phyloP scores from a whole-genome alignment of 2,113 vertebrate species.

The Python bivittatus region DNA sequence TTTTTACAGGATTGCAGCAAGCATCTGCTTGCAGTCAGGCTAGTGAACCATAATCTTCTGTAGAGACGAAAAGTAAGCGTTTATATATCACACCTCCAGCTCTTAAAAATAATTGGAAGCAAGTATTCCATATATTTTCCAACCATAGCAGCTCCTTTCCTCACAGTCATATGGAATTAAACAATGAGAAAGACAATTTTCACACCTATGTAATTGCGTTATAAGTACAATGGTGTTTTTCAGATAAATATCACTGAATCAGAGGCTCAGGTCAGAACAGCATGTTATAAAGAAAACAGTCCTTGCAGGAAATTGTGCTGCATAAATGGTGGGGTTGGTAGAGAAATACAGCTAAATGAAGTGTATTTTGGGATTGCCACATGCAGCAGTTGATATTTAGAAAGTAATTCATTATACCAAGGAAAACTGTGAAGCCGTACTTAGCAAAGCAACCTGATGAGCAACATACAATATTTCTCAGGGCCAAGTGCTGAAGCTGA shows the following conservation, averaged over 20 bases:
- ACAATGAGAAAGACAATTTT: background rate
- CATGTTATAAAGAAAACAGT: background rate
- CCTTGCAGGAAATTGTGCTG: background rate
- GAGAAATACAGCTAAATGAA: background rate
- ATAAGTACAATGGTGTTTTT: background rate
- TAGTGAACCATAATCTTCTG: background rate
- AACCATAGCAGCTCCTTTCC: background rate
- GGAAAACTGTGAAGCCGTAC: background rate
- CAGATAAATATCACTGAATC: background rate
- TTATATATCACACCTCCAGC: background rate
- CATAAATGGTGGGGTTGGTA: no score
- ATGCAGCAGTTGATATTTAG: background rate
- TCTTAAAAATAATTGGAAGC: background rate
- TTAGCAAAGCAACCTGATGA: background rate
- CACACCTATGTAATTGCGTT: background rate
- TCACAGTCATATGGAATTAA: background rate
- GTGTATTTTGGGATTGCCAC: background rate
- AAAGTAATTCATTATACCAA: background rate
- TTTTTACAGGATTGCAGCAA: background rate
- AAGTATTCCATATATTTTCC: rapidly evolving
- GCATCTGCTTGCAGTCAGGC: background rate
- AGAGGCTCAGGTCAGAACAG: background rate
- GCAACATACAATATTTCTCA: background rate
- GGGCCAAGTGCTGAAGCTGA: background rate
- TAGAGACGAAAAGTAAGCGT: background rate